phyloP scores from a whole-genome alignment of 2,797 vertebrate genomes.

The Enteromius viviparus region DNA sequence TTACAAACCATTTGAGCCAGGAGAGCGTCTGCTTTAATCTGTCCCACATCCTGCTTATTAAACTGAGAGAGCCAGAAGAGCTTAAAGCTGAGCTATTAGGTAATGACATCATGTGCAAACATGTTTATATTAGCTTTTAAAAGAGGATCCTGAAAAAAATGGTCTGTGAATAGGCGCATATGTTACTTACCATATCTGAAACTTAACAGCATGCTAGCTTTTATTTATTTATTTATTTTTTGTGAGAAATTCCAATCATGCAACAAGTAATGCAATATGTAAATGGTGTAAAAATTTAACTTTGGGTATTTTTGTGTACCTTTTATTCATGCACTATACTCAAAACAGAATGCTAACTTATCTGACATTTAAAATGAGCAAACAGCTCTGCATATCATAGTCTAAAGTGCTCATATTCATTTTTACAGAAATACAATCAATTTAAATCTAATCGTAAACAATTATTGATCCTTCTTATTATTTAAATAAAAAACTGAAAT shows the following conservation, averaged over 20 bases:
- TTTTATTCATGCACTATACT: background rate
- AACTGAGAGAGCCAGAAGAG: conserved; percentile 27
- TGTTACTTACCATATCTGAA: background rate
- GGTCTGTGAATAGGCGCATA: background rate
- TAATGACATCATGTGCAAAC: conserved; percentile 25
- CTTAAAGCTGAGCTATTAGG: conserved; percentile 18
- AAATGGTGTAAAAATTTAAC: background rate
- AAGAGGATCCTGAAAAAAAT: conserved; percentile 14
- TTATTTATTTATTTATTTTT: no score
- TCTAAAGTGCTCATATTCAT: background rate
- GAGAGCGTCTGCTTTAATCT: conserved; percentile 31
- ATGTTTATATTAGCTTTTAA: conserved; percentile 20
- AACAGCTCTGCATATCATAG: background rate
- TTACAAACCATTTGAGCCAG: conserved; percentile 39
- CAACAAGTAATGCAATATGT: background rate
- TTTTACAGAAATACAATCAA: background rate
- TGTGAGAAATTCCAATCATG: background rate
- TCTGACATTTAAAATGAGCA: background rate
- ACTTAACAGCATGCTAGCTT: background rate
- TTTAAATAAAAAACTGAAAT: background rate
- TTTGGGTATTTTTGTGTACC: background rate
- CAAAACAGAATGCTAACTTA: background rate
- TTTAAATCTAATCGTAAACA: background rate
- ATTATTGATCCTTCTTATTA: background rate
- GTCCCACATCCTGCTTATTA: conserved; percentile 34